These are phyloP conservation scores for Platalea minor DNA, from an alignment of 2,797 vertebrate species.

Conservation along the genomic window DNA sequence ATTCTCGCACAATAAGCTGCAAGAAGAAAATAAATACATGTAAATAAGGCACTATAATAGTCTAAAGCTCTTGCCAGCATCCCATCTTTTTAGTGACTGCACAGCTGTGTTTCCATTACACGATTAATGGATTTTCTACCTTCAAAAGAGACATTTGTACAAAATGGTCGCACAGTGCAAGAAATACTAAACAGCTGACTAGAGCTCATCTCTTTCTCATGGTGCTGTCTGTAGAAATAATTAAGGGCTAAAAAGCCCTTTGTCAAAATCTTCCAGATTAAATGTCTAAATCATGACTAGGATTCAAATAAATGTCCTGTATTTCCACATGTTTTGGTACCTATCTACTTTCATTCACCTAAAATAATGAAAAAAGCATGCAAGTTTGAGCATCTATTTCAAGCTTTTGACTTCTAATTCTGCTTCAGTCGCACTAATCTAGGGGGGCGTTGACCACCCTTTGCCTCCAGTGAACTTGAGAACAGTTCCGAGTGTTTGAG, in stretches of 20 bases:
- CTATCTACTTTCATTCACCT: neutral
- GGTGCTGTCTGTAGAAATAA: neutral
- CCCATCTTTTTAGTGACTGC: neutral
- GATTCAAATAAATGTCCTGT: neutral
- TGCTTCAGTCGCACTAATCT: neutral
- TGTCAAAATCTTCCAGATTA: neutral
- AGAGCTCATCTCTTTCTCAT: neutral
- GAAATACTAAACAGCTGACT: neutral
- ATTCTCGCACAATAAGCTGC: neutral
- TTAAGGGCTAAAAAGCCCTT: neutral
- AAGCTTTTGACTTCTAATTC: neutral
- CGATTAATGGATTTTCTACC: neutral
- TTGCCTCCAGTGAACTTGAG: neutral
- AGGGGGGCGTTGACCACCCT: neutral
- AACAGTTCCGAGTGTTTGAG: neutral
- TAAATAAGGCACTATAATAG: neutral
- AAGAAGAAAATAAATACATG: neutral
- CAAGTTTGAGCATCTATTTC: neutral
- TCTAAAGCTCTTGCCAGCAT: neutral
- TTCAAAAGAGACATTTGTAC: neutral
- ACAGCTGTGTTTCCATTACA: neutral
- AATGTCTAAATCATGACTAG: neutral
- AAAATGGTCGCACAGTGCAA: neutral
- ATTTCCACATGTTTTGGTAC: neutral
- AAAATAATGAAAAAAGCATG: neutral